These are phyloP conservation scores for Cephonodes hylas DNA, from an alignment of 2,888 invertebrate genomes.

Conservation along the genomic window DNA sequence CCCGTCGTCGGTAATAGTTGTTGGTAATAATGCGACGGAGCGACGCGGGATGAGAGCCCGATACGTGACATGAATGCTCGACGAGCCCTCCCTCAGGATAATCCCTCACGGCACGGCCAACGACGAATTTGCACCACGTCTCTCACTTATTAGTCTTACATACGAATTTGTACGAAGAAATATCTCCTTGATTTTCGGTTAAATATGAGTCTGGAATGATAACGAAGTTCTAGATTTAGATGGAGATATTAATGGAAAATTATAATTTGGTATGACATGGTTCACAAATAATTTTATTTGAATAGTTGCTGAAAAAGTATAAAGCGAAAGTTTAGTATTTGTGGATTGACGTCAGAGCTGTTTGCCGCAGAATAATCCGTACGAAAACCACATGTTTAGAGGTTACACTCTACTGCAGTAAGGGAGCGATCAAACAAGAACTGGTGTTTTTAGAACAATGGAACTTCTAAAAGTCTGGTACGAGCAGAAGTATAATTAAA, in stretches of 20 bases:
- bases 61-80: conserved; percentile 66
- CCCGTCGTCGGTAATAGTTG: conserved; percentile 50
- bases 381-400: background rate
- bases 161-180: background rate
- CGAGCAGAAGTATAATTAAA: background rate
- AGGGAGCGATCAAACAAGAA: background rate
- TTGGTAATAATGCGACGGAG: conserved; percentile 69
- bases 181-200: background rate
- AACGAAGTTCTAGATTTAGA: too few relatives aligned
- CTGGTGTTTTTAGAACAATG: background rate
- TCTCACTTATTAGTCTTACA: conserved; percentile 30
- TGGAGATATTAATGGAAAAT: too few relatives aligned
- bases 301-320: background rate
- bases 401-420: background rate
- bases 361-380: background rate
- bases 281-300: background rate
- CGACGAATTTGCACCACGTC: conserved; percentile 26
- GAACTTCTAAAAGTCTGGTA: background rate
- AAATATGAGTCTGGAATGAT: background rate
- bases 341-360: background rate
- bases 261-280: too few relatives aligned
- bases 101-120: conserved; percentile 58
- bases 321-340: background rate
- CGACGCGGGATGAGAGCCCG: conserved; percentile 67
- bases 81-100: conserved; percentile 58